Evolutionary conservation across 1,140 invertebrate species (phyloP), one percentile per base, ranked within the genome.

Genomic region (Carposina sasakii): DNA sequence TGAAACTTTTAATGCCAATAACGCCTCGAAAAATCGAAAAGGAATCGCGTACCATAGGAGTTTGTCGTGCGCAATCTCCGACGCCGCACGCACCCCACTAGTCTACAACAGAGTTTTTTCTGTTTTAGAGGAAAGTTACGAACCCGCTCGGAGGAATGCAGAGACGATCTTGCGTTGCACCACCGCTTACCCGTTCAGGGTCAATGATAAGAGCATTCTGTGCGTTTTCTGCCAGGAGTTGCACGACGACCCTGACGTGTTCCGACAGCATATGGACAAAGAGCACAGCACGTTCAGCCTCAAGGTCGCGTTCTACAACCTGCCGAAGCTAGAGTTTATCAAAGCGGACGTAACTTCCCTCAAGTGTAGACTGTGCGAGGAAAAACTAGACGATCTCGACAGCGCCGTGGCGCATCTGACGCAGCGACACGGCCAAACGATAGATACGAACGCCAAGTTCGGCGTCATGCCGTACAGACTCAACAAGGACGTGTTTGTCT

Each of bases 211-310:
- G 44, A 68, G 63, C 22, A 76, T 83, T 62, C 54, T 81, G 40
- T 83, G 79, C 66, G 76, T 83, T 30, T 83, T 76, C 66, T 83
- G 79, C 60, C 70, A 77, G 36, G 79, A 83, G 40, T 42, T 75
- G 8, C 79, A 63, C 65, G 74, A 81, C 6, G 74, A 77, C 40
- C 70, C 79, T 0, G 66, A 69, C 16, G 46, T 57, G 10, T 83
- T 81, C 49, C 45, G 79, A 26, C 12, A 23, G 0, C 79, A 83
- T 52, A 76, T 81, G 73, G 63, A 73, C 47, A 53, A 56, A 0
- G 79, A 83, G 43, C 79, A 83, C 43, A 28, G 52, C 2, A 54
- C 51, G 10, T 83, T 76, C 57, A 75, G 62, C 46, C 39, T 75
- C 1, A 66, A 71, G 47, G 65, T 77, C 1, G 76, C 71, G 3